Evolutionary conservation across 2,888 invertebrate genomes (phyloP).

Genomic region (Leucoma salicis): DNA sequence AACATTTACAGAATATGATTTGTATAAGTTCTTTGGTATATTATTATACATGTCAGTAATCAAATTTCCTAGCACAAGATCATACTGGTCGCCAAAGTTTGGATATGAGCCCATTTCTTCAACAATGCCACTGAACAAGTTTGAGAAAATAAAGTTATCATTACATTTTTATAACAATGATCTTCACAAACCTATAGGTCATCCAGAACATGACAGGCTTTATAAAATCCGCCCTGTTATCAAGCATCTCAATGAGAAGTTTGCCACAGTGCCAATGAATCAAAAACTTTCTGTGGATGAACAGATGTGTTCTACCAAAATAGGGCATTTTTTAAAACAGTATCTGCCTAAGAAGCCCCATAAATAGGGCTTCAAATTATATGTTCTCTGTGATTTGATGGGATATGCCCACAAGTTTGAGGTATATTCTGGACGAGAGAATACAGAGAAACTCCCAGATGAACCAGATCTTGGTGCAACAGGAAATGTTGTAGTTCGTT

Average conservation of each 20-base stretch:
- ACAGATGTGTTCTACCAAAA: slow-evolving; percentile 39
- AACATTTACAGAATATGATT: slow-evolving; percentile 20
- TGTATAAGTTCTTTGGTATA: slow-evolving; percentile 18
- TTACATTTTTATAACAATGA: slow-evolving; percentile 3
- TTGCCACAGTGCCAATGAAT: slow-evolving; percentile 34
- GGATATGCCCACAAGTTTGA: slow-evolving; percentile 9
- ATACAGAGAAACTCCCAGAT: slow-evolving; percentile 31
- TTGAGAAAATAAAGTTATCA: slow-evolving; percentile 26
- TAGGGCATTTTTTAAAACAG: slow-evolving; percentile 36
- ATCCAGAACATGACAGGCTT: slow-evolving; percentile 19
- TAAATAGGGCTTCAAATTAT: slow-evolving; percentile 12
- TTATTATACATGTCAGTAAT: slow-evolving; percentile 17
- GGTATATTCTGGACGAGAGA: slow-evolving; percentile 39
- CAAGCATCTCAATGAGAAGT: slow-evolving; percentile 31
- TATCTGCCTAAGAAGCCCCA: slow-evolving; percentile 29
- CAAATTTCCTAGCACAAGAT: slow-evolving; percentile 20
- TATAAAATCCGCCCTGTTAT: slow-evolving; percentile 29
- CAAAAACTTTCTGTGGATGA: slow-evolving; percentile 33
- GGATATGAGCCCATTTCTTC: slow-evolving; percentile 18
- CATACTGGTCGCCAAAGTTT: slow-evolving; percentile 25
- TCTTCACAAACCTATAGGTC: slow-evolving; percentile 10
- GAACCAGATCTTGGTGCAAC: slow-evolving; percentile 19
- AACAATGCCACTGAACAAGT: slow-evolving; percentile 18
- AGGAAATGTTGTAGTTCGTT: slow-evolving; percentile 21
- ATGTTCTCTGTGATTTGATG: slow-evolving; percentile 9